Evolutionary conservation across 2,113 vertebrate species (phyloP).

Genomic region (Tragulus kanchil): DNA sequence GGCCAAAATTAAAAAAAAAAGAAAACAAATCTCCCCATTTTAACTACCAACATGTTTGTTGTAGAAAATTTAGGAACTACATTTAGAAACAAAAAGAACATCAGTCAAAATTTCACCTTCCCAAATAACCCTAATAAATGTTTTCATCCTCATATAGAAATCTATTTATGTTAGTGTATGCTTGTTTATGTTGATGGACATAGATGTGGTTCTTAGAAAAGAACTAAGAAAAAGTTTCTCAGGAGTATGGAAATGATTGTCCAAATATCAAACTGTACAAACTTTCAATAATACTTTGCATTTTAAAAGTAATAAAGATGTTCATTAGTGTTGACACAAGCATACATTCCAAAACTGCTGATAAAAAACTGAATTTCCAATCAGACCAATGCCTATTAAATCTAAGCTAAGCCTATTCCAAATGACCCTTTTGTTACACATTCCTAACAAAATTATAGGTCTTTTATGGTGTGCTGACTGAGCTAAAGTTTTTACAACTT

Average conservation of each 20-base stretch:
- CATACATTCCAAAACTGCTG: neutral
- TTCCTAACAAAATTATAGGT: slow-evolving; percentile 62
- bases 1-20: too few species aligned
- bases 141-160: slow-evolving; percentile 1
- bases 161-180: neutral
- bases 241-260: neutral
- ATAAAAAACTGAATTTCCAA: slow-evolving; percentile 16
- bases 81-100: slow-evolving; percentile 26
- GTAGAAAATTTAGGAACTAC: neutral
- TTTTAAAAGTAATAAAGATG: neutral
- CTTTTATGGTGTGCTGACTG: slow-evolving; percentile 55
- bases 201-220: neutral
- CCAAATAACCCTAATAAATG: neutral
- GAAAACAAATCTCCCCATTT: neutral
- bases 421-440: slow-evolving; percentile 53
- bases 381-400: neutral
- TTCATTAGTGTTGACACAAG: neutral
- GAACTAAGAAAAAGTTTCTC: neutral
- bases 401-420: slow-evolving; percentile 18
- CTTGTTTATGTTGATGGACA: neutral
- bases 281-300: neutral
- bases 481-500: slow-evolving; percentile 45
- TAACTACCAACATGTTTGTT: neutral
- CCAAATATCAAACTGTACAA: neutral
- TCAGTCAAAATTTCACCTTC: slow-evolving; percentile 1